Conservation (phyloP, 2,888 invertebrate genomes). For the Macaria liturata region DNA sequence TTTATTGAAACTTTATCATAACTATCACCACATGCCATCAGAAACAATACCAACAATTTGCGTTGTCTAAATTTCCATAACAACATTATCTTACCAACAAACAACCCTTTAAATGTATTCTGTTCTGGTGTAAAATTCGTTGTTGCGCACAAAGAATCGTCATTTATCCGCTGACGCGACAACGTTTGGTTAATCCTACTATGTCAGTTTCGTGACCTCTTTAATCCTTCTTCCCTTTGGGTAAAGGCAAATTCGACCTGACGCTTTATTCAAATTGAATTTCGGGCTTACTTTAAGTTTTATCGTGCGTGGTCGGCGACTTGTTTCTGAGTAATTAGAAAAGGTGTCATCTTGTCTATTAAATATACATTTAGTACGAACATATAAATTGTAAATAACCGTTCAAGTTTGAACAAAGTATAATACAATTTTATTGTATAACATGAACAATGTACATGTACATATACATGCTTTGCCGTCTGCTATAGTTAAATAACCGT, state of each 20-base stretch:
- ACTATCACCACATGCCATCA: too few species aligned
- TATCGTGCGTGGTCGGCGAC: not conserved
- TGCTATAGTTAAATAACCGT: too few species aligned
- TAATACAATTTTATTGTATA: too few species aligned
- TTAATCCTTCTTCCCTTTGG: constrained; percentile 72
- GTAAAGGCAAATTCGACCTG: constrained; percentile 55
- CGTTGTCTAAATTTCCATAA: constrained; percentile 4
- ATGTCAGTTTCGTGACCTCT: constrained; percentile 75
- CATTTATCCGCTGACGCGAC: constrained; percentile 71
- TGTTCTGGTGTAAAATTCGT: constrained; percentile 46
- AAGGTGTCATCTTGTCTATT: too few species aligned
- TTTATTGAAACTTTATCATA: too few species aligned
- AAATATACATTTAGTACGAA: too few species aligned
- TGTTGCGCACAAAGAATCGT: constrained; percentile 47
- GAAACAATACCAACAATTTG: too few species aligned
- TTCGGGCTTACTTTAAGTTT: constrained; percentile 32
- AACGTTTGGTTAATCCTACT: constrained; percentile 68
- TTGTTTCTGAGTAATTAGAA: constrained; percentile 1
- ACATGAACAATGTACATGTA: too few species aligned
- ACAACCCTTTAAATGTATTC: constrained; percentile 4
- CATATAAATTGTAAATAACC: too few species aligned
- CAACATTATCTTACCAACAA: too few species aligned
- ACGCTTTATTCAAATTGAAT: constrained; percentile 61
- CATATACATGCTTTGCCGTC: too few species aligned
- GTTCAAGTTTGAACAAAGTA: too few species aligned